Base-by-base conservation (phyloP, 2,113 vertebrate species). In the Egretta garzetta region DNA sequence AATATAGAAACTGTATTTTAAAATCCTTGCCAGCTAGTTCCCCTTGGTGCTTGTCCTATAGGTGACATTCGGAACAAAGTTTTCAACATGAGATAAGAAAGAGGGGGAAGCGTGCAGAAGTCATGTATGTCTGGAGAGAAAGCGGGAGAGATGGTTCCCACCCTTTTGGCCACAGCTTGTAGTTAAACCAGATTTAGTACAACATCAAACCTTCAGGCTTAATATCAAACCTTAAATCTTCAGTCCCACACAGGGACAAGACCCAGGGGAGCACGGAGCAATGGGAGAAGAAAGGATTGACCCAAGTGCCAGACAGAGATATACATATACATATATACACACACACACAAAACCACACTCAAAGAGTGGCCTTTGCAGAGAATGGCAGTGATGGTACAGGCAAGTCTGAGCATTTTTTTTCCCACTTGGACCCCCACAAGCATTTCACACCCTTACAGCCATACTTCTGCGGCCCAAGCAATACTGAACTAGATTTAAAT, bases 301-400 rank as follows among this genome's bases (percentile, higher is more conserved):
- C 27, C 8, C 14, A 58, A 79, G 30, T 53, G n/a, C 19, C 33
- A n/a, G 76, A 43, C 12, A 26, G 19, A 33, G 5, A 28, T 9
- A 26, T 4, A 41, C 4, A 19, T 10, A 16, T 8, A 23, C 6
- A 16, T 7, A 23, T 2, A 33, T 2, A 50, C 4, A 56, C 21
- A 35, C 60, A n/a, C 10, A 49, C 11, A 10, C 10, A 56, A 10
- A 35, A 15, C 12, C 33, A 47, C 11, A 14, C 22, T 22, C 43
- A 12, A 21, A n/a, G 30, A 72, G 18, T 6, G 28, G 49, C 56
- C 66, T 47, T 33, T 32, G 39, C 20, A 41, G 30, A 47, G 47
- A 72, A 27, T 2, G 26, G 20, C 49, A 37, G 35, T 4, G 30
- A 18, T 6, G 14, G 20, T 19, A 27, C 8, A 21, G 21, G 17